Evolutionary conservation across 2,113 vertebrate genomes (phyloP).

Genomic region (Leptobrachium ailaonicum): DNA sequence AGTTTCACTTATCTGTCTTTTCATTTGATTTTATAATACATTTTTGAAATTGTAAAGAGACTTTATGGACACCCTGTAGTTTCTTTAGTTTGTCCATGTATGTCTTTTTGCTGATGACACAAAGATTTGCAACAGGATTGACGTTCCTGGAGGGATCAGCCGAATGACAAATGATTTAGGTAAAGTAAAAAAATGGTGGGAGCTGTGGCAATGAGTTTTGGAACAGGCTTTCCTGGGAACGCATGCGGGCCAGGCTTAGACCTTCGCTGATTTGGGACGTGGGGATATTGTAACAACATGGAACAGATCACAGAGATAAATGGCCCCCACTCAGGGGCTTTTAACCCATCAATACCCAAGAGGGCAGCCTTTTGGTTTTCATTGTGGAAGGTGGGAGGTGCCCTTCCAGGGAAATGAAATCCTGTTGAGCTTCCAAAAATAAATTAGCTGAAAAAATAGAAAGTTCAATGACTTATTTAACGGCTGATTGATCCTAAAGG

Average conservation of each 20-base stretch:
- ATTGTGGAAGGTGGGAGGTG: conserved; percentile 31
- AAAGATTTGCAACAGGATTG: no score
- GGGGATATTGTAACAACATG: conserved; percentile 76
- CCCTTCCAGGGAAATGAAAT: conserved; percentile 79
- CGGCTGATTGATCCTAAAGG: conserved; percentile 70
- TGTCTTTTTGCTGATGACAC: no score
- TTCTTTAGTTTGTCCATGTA: no score
- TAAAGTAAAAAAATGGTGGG: no score
- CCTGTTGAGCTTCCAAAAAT: conserved; percentile 83
- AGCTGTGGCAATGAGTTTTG: conserved; percentile 11
- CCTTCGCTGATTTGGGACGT: conserved; percentile 69
- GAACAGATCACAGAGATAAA: conserved; percentile 68
- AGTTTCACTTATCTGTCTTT: no score
- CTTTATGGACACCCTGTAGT: no score
- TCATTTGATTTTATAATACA: no score
- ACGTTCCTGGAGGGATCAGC: no score
- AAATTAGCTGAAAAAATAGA: conserved; percentile 84
- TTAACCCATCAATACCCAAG: conserved; percentile 55
- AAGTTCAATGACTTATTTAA: conserved; percentile 77
- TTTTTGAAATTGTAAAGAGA: no score
- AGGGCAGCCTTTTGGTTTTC: conserved; percentile 61
- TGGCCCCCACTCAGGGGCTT: conserved; percentile 49
- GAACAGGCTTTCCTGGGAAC: no score
- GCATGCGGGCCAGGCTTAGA: conserved; percentile 72
- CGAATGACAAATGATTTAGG: no score